Evolutionary conservation across 1,140 invertebrate species (phyloP), one percentile per base, ranked within the genome.

Genomic region (Saccostrea cuccullata): DNA sequence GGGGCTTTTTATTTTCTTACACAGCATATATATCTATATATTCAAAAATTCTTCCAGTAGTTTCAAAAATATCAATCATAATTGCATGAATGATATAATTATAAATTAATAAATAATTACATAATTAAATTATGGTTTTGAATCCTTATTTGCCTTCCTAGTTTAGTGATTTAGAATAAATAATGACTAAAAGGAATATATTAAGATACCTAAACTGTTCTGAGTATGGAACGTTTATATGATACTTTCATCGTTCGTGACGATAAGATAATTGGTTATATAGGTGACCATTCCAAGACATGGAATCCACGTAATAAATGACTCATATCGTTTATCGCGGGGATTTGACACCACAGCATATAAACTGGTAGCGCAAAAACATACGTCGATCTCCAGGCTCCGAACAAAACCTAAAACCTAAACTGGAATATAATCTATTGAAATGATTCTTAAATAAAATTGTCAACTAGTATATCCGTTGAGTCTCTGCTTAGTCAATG

Each of bases 211-310:
- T 67, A 23, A n/a, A 67, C 23, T n/a, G 60, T 67, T 20, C 9
- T 20, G 60, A 20, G 23, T n/a, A n/a, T 20, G 60, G 60, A 67
- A 67, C 20, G 20, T 67, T 67, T 67, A 30, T 30, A 12, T 26
- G 30, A 26, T 77, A 77, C 70, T 77, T 30, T 77, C 70, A 0
- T 26, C 26, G 70, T 13, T 77, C 26, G 70, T 40, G 70, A 77
- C 70, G 70, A 77, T 77, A 77, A 77, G 70, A 77, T 77, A 77
- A 77, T 77, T 77, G 70, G 70, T 77, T 77, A 77, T 26, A 26
- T 77, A 36, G 70, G 70, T 77, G 70, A 77, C 23, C 26, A 77
- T 77, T 77, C 26, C 70, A 36, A 15, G 23, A 36, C 11, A 77
- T 36, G 70, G 70, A 77, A 77, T 77, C 26, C 70, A 36, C 30